Percentiles rank a stretch among this genome's conserved stretches.
phyloP scores from a whole-genome alignment of 2,113 vertebrate genomes.

The Anarhynchus alexandrinus region DNA sequence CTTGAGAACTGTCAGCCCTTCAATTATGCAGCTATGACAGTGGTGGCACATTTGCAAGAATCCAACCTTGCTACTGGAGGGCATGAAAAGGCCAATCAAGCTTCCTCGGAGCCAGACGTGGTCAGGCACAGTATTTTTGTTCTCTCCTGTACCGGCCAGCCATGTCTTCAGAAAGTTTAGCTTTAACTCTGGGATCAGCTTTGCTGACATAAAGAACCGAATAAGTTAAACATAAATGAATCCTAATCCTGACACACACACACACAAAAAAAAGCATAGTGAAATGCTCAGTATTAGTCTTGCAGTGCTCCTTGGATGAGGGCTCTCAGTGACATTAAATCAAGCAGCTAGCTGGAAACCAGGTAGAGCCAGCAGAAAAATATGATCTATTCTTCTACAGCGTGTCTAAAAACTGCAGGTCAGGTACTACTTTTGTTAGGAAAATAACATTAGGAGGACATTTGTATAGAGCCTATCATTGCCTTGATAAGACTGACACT shows the following conservation, averaged over 20 bases:
- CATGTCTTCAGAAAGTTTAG: constrained; percentile 3
- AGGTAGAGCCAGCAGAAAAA: constrained; percentile 54
- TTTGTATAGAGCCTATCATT: constrained; percentile 68
- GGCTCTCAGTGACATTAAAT: constrained; percentile 63
- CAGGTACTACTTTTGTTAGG: constrained; percentile 65
- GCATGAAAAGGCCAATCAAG: background rate
- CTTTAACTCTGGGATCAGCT: background rate
- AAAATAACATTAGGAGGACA: constrained; percentile 70
- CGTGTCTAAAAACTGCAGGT: constrained; percentile 49
- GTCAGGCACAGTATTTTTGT: background rate
- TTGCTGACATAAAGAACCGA: constrained; percentile 5
- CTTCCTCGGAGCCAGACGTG: background rate
- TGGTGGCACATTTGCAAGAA: background rate
- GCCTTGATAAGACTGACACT: constrained; percentile 69
- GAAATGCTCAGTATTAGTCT: constrained; percentile 36
- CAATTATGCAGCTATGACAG: background rate
- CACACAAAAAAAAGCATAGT: background rate
- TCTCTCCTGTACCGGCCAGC: background rate
- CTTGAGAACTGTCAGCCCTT: constrained; percentile 48
- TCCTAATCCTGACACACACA: background rate
- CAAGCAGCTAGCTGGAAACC: constrained; percentile 39
- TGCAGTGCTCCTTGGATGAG: constrained; percentile 16
- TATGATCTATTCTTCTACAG: constrained; percentile 36
- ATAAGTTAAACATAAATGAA: constrained; percentile 46
- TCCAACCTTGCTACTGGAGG: background rate